A percentile compares a stretch with the other conserved stretches of the same genome.
These are phyloP conservation scores for Danaus melanippus DNA, from an alignment of 1,140 invertebrate species.

Conservation along the genomic window DNA sequence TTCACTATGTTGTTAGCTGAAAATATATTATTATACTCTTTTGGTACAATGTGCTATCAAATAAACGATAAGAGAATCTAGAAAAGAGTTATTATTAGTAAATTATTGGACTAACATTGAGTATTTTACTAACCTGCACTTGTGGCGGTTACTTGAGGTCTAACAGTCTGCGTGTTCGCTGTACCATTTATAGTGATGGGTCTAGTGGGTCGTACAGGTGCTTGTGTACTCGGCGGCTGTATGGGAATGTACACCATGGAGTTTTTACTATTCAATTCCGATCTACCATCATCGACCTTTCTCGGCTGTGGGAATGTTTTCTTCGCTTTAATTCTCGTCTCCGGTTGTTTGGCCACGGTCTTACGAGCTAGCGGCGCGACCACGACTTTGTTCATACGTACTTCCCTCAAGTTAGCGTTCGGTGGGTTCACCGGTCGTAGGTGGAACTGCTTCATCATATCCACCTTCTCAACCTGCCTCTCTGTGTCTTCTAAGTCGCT, in stretches of 20 bases:
- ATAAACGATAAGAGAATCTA: too few species aligned
- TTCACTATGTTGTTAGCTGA: conserved; percentile 35
- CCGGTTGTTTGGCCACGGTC: conserved; percentile 25
- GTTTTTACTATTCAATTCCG: conserved; percentile 58
- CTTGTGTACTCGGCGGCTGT: conserved; percentile 51
- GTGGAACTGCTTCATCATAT: conserved; percentile 56
- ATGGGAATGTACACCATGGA: conserved; percentile 68
- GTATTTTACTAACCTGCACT: conserved; percentile 25
- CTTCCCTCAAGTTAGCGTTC: conserved; percentile 38
- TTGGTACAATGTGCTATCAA: too few species aligned
- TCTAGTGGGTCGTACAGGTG: conserved; percentile 31
- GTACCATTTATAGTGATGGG: conserved; percentile 22
- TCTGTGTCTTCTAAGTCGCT: conserved; percentile 55
- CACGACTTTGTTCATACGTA: conserved; percentile 53
- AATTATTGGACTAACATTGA: too few species aligned
- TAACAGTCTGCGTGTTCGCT: conserved; percentile 10
- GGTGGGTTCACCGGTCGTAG: conserved; percentile 46
- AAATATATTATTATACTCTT: conserved; percentile 4
- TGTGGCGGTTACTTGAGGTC: conserved; percentile 15
- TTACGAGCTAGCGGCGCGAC: conserved; percentile 28
- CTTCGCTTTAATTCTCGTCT: conserved; percentile 40
- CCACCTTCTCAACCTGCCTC: conserved; percentile 48
- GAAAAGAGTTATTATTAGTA: too few species aligned
- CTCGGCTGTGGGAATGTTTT: conserved; percentile 55
- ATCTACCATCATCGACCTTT: conserved; percentile 46